Conservation (phyloP, 1,140 invertebrate genomes). For the Pseudomyrmex dendroicus region DNA sequence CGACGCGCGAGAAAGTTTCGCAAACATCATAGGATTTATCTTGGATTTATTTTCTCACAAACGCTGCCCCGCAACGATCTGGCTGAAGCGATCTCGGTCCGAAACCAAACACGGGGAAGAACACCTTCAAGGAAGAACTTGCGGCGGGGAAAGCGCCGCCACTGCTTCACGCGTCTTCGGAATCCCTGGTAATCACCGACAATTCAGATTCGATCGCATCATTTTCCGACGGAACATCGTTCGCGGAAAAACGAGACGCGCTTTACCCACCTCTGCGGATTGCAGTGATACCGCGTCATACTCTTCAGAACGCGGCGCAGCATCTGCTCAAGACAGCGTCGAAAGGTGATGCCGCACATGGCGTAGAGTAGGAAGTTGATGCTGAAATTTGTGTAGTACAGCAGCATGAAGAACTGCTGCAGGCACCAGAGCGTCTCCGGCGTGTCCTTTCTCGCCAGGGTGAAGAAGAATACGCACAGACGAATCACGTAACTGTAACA, state of each 20-base stretch:
- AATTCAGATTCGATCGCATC: no score
- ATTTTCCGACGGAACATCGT: not conserved
- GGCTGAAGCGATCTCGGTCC: not conserved
- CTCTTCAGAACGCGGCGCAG: conserved; percentile 83
- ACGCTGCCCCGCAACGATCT: not conserved
- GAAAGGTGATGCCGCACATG: conserved; percentile 86
- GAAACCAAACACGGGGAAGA: not conserved
- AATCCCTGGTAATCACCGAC: conserved; percentile 49
- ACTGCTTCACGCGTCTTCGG: conserved; percentile 30
- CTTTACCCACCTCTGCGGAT: conserved; percentile 79
- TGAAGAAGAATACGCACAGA: conserved; percentile 85
- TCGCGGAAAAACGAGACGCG: not conserved
- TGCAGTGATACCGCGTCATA: conserved; percentile 82
- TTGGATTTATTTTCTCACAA: conserved; percentile 9
- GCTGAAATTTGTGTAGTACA: conserved; percentile 87
- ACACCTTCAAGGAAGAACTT: not conserved
- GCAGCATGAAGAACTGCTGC: conserved; percentile 87
- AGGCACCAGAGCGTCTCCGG: conserved; percentile 85
- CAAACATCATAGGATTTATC: conserved; percentile 14
- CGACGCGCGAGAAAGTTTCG: not conserved
- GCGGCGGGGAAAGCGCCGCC: not conserved
- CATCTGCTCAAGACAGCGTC: conserved; percentile 85
- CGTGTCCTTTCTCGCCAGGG: conserved; percentile 80
- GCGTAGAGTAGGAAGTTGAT: conserved; percentile 87
- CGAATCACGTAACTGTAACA: conserved; percentile 86